phyloP scores from a whole-genome alignment of 1,140 invertebrate species.

The Orchestia grillus region DNA sequence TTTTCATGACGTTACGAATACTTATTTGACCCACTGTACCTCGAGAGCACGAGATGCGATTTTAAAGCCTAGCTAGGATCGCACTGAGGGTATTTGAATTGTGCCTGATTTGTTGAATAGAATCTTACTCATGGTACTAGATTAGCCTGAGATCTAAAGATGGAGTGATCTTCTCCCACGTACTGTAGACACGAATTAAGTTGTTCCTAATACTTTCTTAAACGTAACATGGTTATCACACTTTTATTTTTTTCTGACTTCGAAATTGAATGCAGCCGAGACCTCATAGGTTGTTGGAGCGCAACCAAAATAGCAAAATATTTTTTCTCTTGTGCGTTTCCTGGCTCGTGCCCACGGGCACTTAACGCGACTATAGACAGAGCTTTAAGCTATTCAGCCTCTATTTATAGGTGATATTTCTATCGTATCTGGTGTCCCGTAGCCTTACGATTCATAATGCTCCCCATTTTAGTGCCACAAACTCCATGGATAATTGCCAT shows the following conservation, averaged over 20 bases:
- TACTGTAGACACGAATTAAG: not conserved
- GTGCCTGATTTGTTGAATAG: not conserved
- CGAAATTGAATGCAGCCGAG: not conserved
- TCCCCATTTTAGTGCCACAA: not conserved
- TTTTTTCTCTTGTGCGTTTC: not conserved
- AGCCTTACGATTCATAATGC: not conserved
- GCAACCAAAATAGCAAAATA: not conserved
- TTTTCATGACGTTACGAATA: too few relatives aligned
- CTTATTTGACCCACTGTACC: too few relatives aligned
- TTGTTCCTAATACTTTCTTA: not conserved
- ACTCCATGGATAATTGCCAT: not conserved
- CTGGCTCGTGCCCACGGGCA: not conserved
- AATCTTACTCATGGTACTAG: not conserved
- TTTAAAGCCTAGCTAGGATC: not conserved
- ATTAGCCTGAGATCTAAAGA: not conserved
- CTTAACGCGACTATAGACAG: not conserved
- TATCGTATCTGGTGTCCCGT: not conserved
- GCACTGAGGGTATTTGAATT: not conserved
- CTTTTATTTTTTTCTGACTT: not conserved
- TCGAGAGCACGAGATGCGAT: not conserved
- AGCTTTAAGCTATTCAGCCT: not conserved
- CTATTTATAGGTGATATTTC: constrained; percentile 10
- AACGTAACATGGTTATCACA: not conserved
- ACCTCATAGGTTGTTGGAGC: not conserved
- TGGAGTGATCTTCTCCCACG: not conserved